Evolutionary conservation across 2,113 vertebrate genomes (phyloP).

Genomic region (Carassius auratus): DNA sequence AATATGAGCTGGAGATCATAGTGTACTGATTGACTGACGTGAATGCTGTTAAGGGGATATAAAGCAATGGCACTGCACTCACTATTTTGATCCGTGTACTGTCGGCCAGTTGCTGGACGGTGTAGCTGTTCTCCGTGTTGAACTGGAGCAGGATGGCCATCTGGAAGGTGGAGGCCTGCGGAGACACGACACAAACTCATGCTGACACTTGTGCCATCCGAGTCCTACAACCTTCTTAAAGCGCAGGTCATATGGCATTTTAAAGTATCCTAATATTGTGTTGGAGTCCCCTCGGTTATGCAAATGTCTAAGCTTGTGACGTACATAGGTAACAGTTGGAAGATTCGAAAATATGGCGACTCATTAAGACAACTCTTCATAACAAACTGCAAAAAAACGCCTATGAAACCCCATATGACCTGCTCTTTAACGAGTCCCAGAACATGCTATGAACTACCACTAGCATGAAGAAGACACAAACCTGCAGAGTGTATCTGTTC

Average conservation of each 20-base stretch:
- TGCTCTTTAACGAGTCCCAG: too few species aligned
- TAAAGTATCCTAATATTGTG: too few species aligned
- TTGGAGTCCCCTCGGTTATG: too few species aligned
- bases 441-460: too few species aligned
- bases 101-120: constrained; percentile 94
- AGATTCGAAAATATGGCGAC: too few species aligned
- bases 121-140: constrained; percentile 95
- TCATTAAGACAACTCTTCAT: too few species aligned
- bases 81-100: constrained; percentile 98
- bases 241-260: too few species aligned
- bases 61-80: constrained; percentile 56
- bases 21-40: not conserved
- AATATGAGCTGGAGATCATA: not conserved
- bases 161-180: constrained; percentile 97
- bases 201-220: too few species aligned
- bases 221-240: not conserved
- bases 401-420: too few species aligned
- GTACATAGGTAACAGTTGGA: too few species aligned
- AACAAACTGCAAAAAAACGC: too few species aligned
- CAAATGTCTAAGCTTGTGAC: too few species aligned
- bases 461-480: constrained; percentile 57
- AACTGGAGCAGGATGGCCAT: constrained; percentile 98
- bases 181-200: not conserved
- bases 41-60: not conserved
- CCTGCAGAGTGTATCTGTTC: constrained; percentile 92